These are phyloP conservation scores for Vipera latastei DNA, from an alignment of 2,797 vertebrate genomes.

Conservation along the genomic window DNA sequence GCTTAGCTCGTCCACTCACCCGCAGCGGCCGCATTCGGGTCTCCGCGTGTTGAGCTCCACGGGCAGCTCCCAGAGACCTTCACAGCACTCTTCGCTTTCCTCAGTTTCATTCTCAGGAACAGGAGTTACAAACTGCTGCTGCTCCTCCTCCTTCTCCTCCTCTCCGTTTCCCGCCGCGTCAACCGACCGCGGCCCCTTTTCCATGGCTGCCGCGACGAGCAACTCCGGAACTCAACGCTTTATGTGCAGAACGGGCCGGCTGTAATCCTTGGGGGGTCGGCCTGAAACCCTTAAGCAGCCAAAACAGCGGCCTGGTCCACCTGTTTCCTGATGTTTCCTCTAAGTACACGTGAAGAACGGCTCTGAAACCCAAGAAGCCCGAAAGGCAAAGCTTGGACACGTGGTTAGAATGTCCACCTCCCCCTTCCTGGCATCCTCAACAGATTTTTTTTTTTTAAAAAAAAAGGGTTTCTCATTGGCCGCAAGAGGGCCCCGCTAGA, in stretches of 20 bases:
- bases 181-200: not conserved
- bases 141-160: not conserved
- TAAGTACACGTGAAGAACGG: not conserved
- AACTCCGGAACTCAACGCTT: not conserved
- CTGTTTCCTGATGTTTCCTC: not conserved
- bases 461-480: not conserved
- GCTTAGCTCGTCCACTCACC: conserved; percentile 70
- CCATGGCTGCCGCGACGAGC: not conserved
- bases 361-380: not conserved
- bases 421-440: not conserved
- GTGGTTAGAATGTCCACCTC: not conserved
- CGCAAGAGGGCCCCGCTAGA: not conserved
- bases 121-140: not conserved
- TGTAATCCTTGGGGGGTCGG: not conserved
- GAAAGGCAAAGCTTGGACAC: not conserved
- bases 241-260: not conserved
- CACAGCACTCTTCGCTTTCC: conserved; percentile 67
- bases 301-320: not conserved
- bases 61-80: conserved; percentile 82
- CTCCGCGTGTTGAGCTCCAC: conserved; percentile 82
- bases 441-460: not conserved
- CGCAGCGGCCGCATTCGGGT: conserved; percentile 86
- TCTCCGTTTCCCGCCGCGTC: no score
- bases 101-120: not conserved
- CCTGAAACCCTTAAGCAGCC: not conserved